Percentiles rank a stretch among this genome's conserved stretches.
phyloP scores from a whole-genome alignment of 2,888 invertebrate species.

The Drosophila colorata region DNA sequence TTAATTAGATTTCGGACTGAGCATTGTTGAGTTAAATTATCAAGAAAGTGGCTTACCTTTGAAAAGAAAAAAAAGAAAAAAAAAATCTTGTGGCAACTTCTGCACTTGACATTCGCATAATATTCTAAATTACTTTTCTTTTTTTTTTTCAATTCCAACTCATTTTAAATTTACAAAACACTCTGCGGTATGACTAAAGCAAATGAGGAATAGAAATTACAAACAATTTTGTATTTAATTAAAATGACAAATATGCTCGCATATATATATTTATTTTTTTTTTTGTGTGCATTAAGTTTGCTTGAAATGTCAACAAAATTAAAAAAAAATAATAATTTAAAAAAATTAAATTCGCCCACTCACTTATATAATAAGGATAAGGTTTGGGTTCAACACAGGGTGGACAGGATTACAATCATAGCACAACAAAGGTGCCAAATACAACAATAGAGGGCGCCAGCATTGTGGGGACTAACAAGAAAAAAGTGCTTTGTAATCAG shows the following conservation, averaged over 20 bases:
- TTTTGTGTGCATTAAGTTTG: neutral
- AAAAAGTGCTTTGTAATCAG: slow-evolving; percentile 65
- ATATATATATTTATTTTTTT: neutral
- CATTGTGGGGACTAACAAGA: slow-evolving; percentile 23
- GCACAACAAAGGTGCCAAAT: slow-evolving; percentile 34
- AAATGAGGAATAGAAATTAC: slow-evolving; percentile 11
- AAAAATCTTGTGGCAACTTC: slow-evolving; percentile 13
- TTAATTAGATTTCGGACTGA: slow-evolving; percentile 43
- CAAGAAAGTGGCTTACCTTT: neutral
- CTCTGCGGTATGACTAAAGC: slow-evolving; percentile 1
- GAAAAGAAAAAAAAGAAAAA: neutral
- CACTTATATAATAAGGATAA: slow-evolving; percentile 29
- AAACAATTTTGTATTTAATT: slow-evolving; percentile 44
- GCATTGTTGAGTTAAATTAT: neutral
- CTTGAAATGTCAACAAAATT: slow-evolving; percentile 35
- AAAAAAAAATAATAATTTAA: neutral
- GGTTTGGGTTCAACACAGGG: slow-evolving; percentile 8
- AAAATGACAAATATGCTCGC: slow-evolving; percentile 17
- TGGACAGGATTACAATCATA: slow-evolving; percentile 26
- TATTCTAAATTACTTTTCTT: slow-evolving; percentile 6
- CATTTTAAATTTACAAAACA: slow-evolving; percentile 7
- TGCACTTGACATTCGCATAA: slow-evolving; percentile 44
- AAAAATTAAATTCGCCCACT: slow-evolving; percentile 6
- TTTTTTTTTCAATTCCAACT: slow-evolving; percentile 1
- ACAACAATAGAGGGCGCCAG: slow-evolving; percentile 35